Conservation (phyloP, 2,113 vertebrate genomes). For the Entomyzon cyanotis region DNA sequence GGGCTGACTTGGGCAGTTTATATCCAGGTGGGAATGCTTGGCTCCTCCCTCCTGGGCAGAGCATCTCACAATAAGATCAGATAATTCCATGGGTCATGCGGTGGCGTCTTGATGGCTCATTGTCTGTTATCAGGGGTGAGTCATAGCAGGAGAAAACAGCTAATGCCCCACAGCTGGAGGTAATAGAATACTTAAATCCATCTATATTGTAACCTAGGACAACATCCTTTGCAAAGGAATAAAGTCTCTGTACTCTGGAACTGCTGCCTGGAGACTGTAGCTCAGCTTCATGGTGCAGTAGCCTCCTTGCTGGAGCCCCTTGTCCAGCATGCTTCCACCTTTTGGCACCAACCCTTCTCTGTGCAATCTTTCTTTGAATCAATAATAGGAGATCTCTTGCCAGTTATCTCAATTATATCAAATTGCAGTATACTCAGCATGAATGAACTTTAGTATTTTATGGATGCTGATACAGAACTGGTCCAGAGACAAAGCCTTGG, state of each 20-base stretch:
- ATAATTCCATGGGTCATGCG: no score
- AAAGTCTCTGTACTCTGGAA: background rate
- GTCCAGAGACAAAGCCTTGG: background rate
- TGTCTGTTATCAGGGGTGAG: no score
- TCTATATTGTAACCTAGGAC: no score
- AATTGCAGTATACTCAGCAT: background rate
- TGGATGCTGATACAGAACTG: background rate
- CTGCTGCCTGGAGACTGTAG: background rate
- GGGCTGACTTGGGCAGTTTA: no score
- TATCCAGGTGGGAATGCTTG: no score
- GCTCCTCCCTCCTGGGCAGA: no score
- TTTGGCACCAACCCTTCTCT: background rate
- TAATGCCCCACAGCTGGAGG: no score
- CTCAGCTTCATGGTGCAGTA: background rate
- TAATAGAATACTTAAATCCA: no score
- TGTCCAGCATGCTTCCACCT: background rate
- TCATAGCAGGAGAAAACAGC: no score
- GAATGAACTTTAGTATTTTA: background rate
- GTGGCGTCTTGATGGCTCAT: no score
- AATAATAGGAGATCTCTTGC: background rate
- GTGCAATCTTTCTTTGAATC: background rate
- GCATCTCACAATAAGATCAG: no score
- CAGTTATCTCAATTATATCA: background rate
- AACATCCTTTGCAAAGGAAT: background rate
- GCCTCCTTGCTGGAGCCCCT: background rate